Evolutionary conservation across 2,888 invertebrate species (phyloP).

Genomic region (Meiosimyza decipiens): DNA sequence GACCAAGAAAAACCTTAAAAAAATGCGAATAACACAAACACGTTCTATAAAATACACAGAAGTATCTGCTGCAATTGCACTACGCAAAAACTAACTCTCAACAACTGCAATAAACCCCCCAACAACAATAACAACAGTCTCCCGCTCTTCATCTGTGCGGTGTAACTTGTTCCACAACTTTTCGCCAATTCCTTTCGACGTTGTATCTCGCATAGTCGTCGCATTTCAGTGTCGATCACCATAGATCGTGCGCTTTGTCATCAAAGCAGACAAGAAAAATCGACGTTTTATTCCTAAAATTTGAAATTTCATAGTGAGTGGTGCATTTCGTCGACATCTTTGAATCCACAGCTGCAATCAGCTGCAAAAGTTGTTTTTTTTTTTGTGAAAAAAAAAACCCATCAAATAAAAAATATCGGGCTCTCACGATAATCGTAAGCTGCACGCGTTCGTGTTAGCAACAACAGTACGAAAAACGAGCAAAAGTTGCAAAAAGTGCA

Average conservation of each 20-base stretch:
- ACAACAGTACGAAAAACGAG: too few species aligned
- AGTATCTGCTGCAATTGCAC: neutral
- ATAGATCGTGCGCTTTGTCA: neutral
- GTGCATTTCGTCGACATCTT: too few species aligned
- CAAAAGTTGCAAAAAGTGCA: too few species aligned
- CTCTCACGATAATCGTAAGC: too few species aligned
- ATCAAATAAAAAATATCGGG: too few species aligned
- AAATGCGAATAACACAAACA: slow-evolving; percentile 2
- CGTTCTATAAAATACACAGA: neutral
- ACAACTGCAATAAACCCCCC: neutral
- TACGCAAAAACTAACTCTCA: neutral
- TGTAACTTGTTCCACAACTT: slow-evolving; percentile 28
- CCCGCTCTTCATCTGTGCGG: neutral
- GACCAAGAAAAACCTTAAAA: neutral
- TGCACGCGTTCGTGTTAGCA: too few species aligned
- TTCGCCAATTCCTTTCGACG: slow-evolving; percentile 11
- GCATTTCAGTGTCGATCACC: neutral
- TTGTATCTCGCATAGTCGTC: neutral
- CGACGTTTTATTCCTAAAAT: too few species aligned
- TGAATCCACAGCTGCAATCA: too few species aligned
- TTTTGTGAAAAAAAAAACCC: too few species aligned
- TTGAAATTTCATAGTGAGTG: too few species aligned
- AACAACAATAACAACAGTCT: slow-evolving; percentile 4
- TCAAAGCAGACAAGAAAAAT: neutral
- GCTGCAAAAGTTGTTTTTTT: too few species aligned